Base-by-base conservation (phyloP, 2,888 invertebrate genomes). In the Aquatica leii region DNA sequence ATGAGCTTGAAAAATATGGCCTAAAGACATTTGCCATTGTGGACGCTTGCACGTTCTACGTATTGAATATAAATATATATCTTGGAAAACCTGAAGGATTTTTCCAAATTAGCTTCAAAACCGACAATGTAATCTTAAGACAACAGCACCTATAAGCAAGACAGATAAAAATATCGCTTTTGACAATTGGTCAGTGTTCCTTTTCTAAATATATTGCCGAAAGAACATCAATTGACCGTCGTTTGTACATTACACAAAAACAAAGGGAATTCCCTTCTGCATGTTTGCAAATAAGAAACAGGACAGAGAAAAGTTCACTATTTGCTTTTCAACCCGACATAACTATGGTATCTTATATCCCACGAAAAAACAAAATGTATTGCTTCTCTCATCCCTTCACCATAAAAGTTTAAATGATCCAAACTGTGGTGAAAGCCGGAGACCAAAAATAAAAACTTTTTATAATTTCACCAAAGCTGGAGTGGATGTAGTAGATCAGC, bases 1-100 rank as follows among this genome's bases (percentile, higher is more conserved):
- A 65, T 11, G 74, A 77, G 60, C 72, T 74, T 4, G 65, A 62
- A 5, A 73, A 71, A 43, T 73, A 73, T 62, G 70, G 72, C 1
- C n/a, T n/a, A n/a, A n/a, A n/a, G n/a, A n/a, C n/a, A n/a, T 66
- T 74, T 1, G 70, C 73, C 4, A 24, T 71, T 24, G 62, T 60
- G 15, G 70, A 72, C 68, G 59, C 70, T 17, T 61, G 66, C 49
- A 49, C 62, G 4, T 71, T 59, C 57, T 71, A 72, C 55, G 60
- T 64, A 18, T 21, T 58, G 8, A 69, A 71, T 37, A 18, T 72
- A 48, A 68, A 74, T 55, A 59, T 71, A 55, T 71, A 73, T 57
- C 51, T 55, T 5, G 69, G 72, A 24, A 65, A 69, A 58, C 71
- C 69, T 21, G 65, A 68, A 56, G 71, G 69, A 6, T 65, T 67